These are phyloP conservation scores for Pimpla rufipes DNA, from an alignment of 2,888 invertebrate species.

Conservation along the genomic window DNA sequence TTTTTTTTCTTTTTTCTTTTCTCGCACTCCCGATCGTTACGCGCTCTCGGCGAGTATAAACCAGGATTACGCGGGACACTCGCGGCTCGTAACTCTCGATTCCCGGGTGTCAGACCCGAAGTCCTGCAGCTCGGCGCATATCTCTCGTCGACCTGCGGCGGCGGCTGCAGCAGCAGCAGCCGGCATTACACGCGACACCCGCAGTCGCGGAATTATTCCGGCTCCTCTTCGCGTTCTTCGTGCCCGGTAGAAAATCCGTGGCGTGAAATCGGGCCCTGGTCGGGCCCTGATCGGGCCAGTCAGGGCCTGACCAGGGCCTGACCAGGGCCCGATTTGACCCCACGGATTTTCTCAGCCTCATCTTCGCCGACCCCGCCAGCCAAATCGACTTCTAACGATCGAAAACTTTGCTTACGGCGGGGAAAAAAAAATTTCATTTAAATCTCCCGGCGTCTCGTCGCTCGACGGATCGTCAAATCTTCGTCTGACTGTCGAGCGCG, in stretches of 20 bases:
- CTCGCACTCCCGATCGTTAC: conserved; percentile 69
- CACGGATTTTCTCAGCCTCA: conserved; percentile 5
- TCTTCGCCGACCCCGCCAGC: background rate
- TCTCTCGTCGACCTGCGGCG: conserved; percentile 35
- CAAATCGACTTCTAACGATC: conserved; percentile 42
- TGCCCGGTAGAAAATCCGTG: no score
- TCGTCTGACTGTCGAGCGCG: no score
- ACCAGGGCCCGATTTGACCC: no score
- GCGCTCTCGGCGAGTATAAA: conserved; percentile 77
- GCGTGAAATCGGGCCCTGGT: no score
- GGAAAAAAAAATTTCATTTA: conserved; percentile 69
- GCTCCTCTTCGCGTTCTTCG: no score
- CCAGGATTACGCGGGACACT: conserved; percentile 80
- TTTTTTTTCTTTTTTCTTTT: conserved; percentile 62
- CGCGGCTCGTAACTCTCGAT: conserved; percentile 78
- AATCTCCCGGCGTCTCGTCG: conserved; percentile 51
- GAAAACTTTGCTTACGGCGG: conserved; percentile 54
- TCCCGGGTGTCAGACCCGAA: conserved; percentile 57
- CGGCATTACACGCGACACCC: conserved; percentile 15
- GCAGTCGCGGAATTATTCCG: conserved; percentile 36
- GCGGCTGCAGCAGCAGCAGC: no score
- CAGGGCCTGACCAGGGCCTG: no score
- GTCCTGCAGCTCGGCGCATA: conserved; percentile 17
- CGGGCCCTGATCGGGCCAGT: no score
- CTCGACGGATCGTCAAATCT: conserved; percentile 42